Evolutionary conservation across 92 coral and sea anemone species (phyloP).

Genomic region (Galaxea fascicularis): DNA sequence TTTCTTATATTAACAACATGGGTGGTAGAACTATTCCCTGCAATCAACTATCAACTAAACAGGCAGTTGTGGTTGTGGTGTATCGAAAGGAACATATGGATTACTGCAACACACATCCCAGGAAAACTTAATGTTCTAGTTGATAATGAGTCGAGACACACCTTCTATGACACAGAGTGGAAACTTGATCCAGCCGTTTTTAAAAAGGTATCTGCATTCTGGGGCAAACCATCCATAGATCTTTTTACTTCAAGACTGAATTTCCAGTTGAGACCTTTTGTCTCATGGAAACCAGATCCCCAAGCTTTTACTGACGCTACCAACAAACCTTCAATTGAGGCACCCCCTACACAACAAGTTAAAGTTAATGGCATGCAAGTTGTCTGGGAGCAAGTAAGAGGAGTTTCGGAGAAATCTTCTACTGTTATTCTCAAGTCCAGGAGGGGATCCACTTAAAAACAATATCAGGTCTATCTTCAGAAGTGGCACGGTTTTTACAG

Average conservation of each 20-base stretch:
- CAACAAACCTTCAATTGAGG: slow-evolving; percentile 13
- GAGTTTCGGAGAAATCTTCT: slow-evolving; percentile 31
- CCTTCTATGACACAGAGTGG: slow-evolving; percentile 63
- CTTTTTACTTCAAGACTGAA: slow-evolving; percentile 69
- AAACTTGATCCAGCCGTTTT: slow-evolving; percentile 37
- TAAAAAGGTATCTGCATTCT: neutral
- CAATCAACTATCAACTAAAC: no score
- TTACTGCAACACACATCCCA: no score
- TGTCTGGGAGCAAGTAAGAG: slow-evolving; percentile 52
- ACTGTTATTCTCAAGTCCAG: slow-evolving; percentile 34
- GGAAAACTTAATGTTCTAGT: slow-evolving; percentile 66
- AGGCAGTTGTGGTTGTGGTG: no score
- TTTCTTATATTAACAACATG: no score
- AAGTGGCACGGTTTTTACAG: slow-evolving; percentile 32
- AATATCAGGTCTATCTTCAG: slow-evolving; percentile 48
- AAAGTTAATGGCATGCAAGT: slow-evolving; percentile 47
- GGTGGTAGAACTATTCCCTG: no score
- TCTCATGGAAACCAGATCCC: slow-evolving; percentile 61
- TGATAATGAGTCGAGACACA: slow-evolving; percentile 53
- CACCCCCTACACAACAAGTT: slow-evolving; percentile 42
- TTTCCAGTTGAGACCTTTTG: slow-evolving; percentile 51
- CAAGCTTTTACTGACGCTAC: slow-evolving; percentile 58
- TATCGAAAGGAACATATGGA: no score
- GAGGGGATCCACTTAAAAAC: slow-evolving; percentile 34
- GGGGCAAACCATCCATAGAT: slow-evolving; percentile 56